phyloP scores from a whole-genome alignment of 2,113 vertebrate genomes.

The Podarcis muralis region DNA sequence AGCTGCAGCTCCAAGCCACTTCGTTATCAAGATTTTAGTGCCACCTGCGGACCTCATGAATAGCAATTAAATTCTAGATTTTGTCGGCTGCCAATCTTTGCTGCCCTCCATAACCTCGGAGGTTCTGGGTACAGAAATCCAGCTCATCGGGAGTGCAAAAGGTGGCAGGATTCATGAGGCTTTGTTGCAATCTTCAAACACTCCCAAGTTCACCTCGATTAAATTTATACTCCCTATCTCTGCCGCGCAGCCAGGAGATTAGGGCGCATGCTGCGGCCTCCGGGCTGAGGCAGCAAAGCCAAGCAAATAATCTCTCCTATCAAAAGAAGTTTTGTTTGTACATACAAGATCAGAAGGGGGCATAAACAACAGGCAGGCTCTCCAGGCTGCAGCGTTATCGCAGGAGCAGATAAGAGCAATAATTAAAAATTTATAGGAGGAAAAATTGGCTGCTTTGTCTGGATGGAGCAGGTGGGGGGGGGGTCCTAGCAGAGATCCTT shows the following conservation, averaged over 20 bases:
- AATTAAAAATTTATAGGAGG: neutral
- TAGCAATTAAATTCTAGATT: neutral
- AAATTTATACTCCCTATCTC: neutral
- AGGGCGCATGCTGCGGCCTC: neutral
- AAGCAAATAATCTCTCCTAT: neutral
- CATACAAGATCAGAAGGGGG: neutral
- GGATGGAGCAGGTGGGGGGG: neutral
- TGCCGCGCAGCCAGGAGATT: neutral
- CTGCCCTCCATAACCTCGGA: neutral
- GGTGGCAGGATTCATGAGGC: neutral
- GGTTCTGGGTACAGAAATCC: neutral
- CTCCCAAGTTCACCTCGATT: neutral
- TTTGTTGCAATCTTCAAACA: neutral
- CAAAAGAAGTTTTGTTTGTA: slow-evolving; percentile 6
- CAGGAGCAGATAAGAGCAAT: neutral
- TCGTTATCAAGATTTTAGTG: neutral
- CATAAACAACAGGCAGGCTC: neutral
- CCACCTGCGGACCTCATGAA: neutral
- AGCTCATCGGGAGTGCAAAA: too few species aligned
- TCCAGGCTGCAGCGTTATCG: neutral
- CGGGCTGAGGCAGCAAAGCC: too few species aligned
- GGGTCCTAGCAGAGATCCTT: neutral
- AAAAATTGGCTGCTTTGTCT: neutral
- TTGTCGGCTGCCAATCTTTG: neutral
- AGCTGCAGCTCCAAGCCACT: neutral